Conservation (phyloP, 2,797 vertebrate species). For the Trachops cirrhosus region DNA sequence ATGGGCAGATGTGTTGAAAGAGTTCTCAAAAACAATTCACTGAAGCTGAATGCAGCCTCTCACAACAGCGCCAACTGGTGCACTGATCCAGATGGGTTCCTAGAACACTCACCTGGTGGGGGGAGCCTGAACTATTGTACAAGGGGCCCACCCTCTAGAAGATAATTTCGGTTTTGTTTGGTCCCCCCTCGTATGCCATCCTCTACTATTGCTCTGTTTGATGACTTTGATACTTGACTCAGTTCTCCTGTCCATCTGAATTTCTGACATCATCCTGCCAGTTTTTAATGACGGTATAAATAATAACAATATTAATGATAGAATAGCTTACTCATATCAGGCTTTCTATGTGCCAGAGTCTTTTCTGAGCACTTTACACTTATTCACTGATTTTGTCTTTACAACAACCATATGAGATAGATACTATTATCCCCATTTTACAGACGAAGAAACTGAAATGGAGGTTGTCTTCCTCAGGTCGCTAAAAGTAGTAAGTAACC, state of each 20-base stretch:
- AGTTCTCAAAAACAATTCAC: no score
- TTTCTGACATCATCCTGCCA: slow-evolving; percentile 8
- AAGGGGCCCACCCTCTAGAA: no score
- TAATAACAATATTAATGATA: not conserved
- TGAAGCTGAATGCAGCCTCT: no score
- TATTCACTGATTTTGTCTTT: slow-evolving; percentile 7
- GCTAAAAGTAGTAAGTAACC: not conserved
- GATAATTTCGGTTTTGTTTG: not conserved
- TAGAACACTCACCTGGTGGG: no score
- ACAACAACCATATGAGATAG: not conserved
- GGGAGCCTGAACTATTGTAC: no score
- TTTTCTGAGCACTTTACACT: not conserved
- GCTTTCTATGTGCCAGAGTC: not conserved
- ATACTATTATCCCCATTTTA: not conserved
- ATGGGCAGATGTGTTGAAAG: no score
- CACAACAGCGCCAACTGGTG: no score
- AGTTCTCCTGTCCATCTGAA: not conserved
- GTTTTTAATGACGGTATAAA: not conserved
- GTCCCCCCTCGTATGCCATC: not conserved
- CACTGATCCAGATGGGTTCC: no score
- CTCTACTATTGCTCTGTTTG: not conserved
- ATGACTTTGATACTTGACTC: not conserved
- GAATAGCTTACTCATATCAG: not conserved
- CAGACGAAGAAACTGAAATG: not conserved
- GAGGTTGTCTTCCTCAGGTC: not conserved